phyloP scores from a whole-genome alignment of 2,113 vertebrate genomes.

The Piaya cayana region DNA sequence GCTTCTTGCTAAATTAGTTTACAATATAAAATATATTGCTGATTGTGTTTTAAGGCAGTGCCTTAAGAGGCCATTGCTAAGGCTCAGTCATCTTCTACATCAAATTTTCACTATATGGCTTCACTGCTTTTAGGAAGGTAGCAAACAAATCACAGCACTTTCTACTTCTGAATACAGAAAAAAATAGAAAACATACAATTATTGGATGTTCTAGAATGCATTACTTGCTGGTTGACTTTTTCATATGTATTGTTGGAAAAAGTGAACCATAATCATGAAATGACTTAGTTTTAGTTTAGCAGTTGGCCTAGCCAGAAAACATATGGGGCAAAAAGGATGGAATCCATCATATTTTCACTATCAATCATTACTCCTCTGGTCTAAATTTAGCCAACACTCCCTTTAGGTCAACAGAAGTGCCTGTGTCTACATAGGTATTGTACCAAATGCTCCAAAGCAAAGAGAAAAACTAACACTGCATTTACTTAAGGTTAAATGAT shows the following conservation, averaged over 20 bases:
- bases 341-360: background rate
- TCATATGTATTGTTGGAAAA: background rate
- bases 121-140: slow-evolving; percentile 6
- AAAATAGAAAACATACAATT: background rate
- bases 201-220: background rate
- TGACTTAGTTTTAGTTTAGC: background rate
- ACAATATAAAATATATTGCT: background rate
- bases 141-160: background rate
- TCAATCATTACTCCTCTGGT: background rate
- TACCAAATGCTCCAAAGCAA: background rate
- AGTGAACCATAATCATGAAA: background rate
- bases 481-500: slow-evolving; percentile 38
- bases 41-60: background rate
- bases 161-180: background rate
- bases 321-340: background rate
- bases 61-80: background rate
- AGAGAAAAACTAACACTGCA: background rate
- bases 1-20: background rate
- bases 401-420: background rate
- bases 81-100: background rate
- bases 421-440: background rate
- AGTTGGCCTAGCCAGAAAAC: slow-evolving; percentile 9
- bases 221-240: slow-evolving; percentile 14
- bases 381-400: slow-evolving; percentile 1
- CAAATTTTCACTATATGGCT: background rate